phyloP scores from a whole-genome alignment of 2,113 vertebrate genomes.

The Chlamydotis undulata region DNA sequence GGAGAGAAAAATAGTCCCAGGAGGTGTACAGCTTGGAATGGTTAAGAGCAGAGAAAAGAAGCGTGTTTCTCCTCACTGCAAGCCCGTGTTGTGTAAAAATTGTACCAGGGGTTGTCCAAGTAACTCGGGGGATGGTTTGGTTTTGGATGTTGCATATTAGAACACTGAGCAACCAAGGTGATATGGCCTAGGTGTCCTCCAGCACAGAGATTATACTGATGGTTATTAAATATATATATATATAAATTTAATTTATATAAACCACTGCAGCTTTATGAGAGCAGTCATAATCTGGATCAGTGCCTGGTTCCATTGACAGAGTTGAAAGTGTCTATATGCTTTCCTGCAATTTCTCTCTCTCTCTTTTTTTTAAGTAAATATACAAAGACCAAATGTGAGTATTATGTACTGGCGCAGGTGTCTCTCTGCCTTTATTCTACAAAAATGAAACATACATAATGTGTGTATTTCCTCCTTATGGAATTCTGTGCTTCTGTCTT shows the following conservation, averaged over 20 bases:
- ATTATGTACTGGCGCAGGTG: neutral
- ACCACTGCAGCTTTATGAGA: neutral
- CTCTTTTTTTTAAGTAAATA: neutral
- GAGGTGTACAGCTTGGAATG: neutral
- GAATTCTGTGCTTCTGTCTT: neutral
- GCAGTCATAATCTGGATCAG: neutral
- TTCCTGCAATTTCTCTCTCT: neutral
- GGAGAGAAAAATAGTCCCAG: neutral
- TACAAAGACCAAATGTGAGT: neutral
- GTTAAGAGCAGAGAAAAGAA: neutral
- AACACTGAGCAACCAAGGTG: neutral
- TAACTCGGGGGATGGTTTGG: neutral
- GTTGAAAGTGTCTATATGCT: neutral
- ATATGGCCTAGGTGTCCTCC: neutral
- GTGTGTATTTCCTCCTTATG: neutral
- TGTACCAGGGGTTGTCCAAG: neutral
- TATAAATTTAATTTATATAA: neutral
- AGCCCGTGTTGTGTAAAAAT: neutral
- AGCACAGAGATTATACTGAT: neutral
- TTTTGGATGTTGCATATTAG: neutral
- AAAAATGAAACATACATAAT: neutral
- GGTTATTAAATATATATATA: neutral
- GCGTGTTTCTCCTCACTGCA: neutral
- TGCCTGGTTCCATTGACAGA: neutral
- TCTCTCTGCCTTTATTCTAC: neutral